These are phyloP conservation scores for Pteruthius melanotis DNA, from an alignment of 2,113 vertebrate genomes.

Conservation along the genomic window DNA sequence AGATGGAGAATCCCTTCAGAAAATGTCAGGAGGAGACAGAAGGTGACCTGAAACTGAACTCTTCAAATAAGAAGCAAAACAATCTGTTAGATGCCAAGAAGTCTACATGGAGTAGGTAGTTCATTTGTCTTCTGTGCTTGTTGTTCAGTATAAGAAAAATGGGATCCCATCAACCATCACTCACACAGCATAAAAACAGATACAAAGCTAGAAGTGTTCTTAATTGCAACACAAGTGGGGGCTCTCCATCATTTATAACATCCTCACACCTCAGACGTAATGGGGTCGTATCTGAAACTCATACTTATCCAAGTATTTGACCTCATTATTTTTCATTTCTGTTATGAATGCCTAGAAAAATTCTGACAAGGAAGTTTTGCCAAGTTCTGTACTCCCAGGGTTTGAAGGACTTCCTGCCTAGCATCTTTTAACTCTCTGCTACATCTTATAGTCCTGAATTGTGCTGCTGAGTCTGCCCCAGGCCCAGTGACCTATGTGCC, in stretches of 20 bases:
- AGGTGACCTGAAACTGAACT: slow-evolving; percentile 44
- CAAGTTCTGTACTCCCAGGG: neutral
- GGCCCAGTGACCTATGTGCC: neutral
- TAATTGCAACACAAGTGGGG: neutral
- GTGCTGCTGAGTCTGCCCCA: neutral
- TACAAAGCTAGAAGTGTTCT: neutral
- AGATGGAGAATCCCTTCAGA: slow-evolving; percentile 31
- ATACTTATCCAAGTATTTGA: neutral
- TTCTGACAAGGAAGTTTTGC: neutral
- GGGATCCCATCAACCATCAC: neutral
- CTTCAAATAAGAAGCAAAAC: slow-evolving; percentile 13
- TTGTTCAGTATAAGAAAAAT: neutral
- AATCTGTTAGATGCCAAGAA: slow-evolving; percentile 17
- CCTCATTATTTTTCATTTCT: neutral
- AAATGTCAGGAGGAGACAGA: neutral
- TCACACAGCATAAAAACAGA: neutral
- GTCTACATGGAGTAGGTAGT: neutral
- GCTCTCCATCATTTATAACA: neutral
- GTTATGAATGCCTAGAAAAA: neutral
- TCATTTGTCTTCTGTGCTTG: neutral
- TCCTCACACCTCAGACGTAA: neutral
- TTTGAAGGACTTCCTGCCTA: neutral
- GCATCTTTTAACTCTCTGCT: neutral
- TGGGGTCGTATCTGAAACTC: neutral
- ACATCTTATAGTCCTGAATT: neutral